These are phyloP conservation scores for Chauna torquata DNA, from an alignment of 2,113 vertebrate genomes.

Conservation along the genomic window DNA sequence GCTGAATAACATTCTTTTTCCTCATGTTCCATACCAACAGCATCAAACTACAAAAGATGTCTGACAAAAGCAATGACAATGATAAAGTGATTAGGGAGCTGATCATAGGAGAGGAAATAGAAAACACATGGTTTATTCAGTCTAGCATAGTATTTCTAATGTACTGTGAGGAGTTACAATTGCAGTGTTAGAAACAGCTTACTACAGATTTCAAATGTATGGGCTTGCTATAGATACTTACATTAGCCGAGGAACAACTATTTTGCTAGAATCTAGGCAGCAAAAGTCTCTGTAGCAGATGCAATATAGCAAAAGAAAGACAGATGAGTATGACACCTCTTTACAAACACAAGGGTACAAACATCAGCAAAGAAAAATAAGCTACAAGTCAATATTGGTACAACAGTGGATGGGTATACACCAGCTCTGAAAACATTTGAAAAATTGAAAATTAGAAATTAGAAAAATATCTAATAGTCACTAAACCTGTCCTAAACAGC, in stretches of 20 bases:
- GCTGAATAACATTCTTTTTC: not conserved
- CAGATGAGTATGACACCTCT: not conserved
- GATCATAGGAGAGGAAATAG: not conserved
- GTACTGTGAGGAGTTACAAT: not conserved
- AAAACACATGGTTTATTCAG: not conserved
- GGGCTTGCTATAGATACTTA: not conserved
- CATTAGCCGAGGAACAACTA: not conserved
- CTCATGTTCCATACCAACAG: not conserved
- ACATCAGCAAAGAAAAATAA: not conserved
- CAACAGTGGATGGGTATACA: not conserved
- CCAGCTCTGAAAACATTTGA: not conserved
- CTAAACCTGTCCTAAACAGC: not conserved
- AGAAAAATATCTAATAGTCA: not conserved
- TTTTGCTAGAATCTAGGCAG: not conserved
- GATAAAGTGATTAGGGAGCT: not conserved
- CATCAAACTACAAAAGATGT: constrained; percentile 11
- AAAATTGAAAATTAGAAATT: not conserved
- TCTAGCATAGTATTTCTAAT: not conserved
- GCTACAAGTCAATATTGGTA: not conserved
- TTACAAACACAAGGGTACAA: not conserved
- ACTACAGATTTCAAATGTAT: not conserved
- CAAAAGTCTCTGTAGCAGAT: not conserved
- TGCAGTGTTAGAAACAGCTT: not conserved
- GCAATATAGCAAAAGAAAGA: not conserved
- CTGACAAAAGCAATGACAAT: constrained; percentile 8